Base-by-base conservation (phyloP, 2,797 vertebrate genomes). In the Streptopelia turtur region DNA sequence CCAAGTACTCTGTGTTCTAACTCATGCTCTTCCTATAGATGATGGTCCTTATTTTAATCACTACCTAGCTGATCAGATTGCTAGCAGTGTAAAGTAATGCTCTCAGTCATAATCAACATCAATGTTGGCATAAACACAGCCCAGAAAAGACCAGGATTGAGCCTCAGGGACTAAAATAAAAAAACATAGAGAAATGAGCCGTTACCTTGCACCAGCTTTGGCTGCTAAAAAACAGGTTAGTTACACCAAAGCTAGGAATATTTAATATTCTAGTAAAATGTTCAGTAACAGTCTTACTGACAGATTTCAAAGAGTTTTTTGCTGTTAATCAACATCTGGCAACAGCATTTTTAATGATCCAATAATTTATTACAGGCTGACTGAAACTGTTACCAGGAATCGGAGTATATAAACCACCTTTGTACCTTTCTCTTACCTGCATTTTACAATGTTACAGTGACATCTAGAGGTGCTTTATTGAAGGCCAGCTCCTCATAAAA, bases 381-480 rank as follows among this genome's bases (percentile, higher is more conserved):
- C 35, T 4, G 2, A 87, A 70, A 90, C 25, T 52, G 72, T 79
- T 87, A 78, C 52, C 50, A 83, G 66, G 39, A 90, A 66, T 49
- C 15, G 3, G 35, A 60, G 35, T 0, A 0, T 16, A 30, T 33
- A 79, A 89, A 14, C 35, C 2, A 0, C 9, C 37, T 65, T 61
- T 31, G 31, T 16, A 49, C 22, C 3, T 0, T 21, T 24, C 63
- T 65, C 52, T 45, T 41, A 47, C 30, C n/a, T 75, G 33, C 21
- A 31, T 95, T 97, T 90, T 87, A 78, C 89, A 91, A 65, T 96
- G 95, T 49, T 95, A 96, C 53, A 97, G 95, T 98, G 98, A 98
- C 98, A 98, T 90, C 98, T 98, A 98, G 97, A 97, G 98, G 98
- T 87, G 20, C 47, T 85, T 82, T 43, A 56, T 15, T 87, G 35